phyloP scores from a whole-genome alignment of 2,113 vertebrate genomes.

The Galeopterus variegatus region DNA sequence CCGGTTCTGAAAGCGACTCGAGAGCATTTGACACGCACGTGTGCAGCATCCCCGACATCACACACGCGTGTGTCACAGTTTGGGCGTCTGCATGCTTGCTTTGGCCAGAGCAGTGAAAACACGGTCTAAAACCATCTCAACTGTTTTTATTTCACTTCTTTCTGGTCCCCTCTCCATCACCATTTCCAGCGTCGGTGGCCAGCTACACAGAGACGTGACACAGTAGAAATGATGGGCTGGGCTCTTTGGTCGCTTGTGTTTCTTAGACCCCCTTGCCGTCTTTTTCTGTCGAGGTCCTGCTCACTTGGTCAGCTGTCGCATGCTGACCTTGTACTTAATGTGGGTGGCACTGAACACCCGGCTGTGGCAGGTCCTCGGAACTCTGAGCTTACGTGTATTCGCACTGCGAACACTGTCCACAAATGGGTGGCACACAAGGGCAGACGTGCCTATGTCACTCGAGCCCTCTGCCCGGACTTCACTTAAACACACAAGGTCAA shows the following conservation, averaged over 20 bases:
- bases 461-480: too few relatives aligned
- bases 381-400: fast-evolving
- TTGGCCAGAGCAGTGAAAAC: neutral
- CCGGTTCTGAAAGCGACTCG: neutral
- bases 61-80: fast-evolving
- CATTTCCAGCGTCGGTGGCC: fast-evolving
- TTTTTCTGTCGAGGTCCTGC: neutral
- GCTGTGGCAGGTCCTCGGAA: fast-evolving
- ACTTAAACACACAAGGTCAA: neutral
- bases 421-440: fast-evolving
- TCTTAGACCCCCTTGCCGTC: neutral
- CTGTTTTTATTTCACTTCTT: fast-evolving
- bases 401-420: fast-evolving
- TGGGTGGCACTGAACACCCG: fast-evolving
- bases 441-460: fast-evolving
- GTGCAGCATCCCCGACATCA: fast-evolving
- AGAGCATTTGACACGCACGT: fast-evolving
- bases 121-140: neutral
- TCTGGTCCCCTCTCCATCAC: fast-evolving
- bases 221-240: fast-evolving
- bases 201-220: fast-evolving
- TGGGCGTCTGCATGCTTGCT: fast-evolving
- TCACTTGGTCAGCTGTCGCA: neutral
- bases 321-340: neutral
- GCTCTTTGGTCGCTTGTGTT: fast-evolving